These are phyloP conservation scores for Xenops minutus DNA, from an alignment of 2,797 vertebrate species.

Conservation along the genomic window DNA sequence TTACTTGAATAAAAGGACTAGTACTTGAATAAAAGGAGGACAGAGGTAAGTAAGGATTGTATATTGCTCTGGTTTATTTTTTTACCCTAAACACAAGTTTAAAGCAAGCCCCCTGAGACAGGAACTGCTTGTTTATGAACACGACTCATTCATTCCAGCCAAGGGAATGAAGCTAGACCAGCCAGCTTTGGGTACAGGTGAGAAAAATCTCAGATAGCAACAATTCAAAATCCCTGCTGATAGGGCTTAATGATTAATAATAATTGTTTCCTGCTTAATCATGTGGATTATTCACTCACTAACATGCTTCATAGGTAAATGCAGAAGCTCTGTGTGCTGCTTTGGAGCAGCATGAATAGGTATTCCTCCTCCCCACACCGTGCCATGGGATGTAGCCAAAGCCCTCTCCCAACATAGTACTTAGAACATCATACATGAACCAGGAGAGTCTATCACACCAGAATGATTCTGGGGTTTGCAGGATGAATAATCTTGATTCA, in stretches of 20 bases:
- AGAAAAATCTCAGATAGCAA: neutral
- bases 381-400: neutral
- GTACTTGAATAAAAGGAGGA: neutral
- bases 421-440: neutral
- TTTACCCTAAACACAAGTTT: neutral
- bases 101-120: neutral
- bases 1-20: too few relatives aligned
- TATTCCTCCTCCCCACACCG: neutral
- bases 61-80: neutral
- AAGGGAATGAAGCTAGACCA: neutral
- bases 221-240: neutral
- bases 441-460: neutral
- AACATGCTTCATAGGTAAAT: accelerated
- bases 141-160: neutral
- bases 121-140: neutral
- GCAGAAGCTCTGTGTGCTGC: neutral
- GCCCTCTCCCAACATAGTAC: accelerated
- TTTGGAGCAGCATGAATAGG: neutral
- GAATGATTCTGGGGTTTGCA: neutral
- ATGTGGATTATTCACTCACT: neutral
- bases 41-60: neutral
- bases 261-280: neutral
- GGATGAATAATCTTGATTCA: constrained; percentile 1
- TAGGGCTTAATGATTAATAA: neutral
- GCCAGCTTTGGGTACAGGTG: neutral